Evolutionary conservation across 2,113 vertebrate genomes (phyloP), one percentile per base, ranked within the genome.

Genomic region (Acinonyx jubatus): DNA sequence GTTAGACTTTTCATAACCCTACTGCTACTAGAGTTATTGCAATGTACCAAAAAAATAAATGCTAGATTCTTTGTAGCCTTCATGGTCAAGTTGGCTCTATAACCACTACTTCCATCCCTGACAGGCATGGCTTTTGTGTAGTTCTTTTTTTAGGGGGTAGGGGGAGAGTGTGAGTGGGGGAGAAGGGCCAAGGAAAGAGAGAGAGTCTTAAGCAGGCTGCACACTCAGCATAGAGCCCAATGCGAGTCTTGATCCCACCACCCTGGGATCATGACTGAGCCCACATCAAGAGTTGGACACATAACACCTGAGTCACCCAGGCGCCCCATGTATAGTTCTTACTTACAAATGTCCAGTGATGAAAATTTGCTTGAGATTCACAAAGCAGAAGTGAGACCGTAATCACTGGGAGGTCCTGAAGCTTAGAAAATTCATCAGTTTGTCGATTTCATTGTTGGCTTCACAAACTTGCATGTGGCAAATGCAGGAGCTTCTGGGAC

Each of bases 41-140:
- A 4, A 23, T 0, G 2, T 23, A 38, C 14, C 1, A 25, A 38
- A 12, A 71, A 21, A 50, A 85, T 25, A 55, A 65, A 13, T 71
- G 10, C 36, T 74, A 41, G 48, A 7, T 48, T 36, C 29, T 38
- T 29, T 48, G 25, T 7, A 11, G 4, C 5, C 0, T 38, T 36
- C n/a, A 61, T 15, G 33, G 23, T 63, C 36, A 31, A 1, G 5
- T 2, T 10, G 23, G 13, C 1, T 12, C 5, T 1, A 0, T 21
- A 7, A 33, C 7, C 2, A 1, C 29, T 9, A 2, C 45, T 27
- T 91, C 33, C 2, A 4, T 2, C 8, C 15, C 18, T 1, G 6
- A 33, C 23, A 13, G 12, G 4, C 5, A 3, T 1, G 7, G 31
- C 15, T 61, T 11, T 7, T 9, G 19, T 11, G 12, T 31, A 7